Conservation (phyloP, 2,888 invertebrate genomes). For the Carpatolechia fugitivella region DNA sequence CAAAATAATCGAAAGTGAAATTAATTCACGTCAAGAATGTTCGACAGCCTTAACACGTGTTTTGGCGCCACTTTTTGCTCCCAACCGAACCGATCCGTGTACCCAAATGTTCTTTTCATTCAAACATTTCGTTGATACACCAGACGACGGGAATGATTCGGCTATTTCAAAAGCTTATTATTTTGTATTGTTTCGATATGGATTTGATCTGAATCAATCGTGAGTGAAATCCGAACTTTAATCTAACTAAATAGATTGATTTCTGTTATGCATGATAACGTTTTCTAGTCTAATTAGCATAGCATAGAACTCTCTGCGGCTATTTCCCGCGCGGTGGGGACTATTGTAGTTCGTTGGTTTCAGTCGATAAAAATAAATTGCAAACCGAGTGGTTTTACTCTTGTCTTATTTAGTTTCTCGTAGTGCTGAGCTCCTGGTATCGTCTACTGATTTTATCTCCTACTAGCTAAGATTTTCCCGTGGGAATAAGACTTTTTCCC, state of each 20-base stretch:
- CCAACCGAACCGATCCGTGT: constrained; percentile 28
- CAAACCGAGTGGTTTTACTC: not conserved
- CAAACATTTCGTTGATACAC: constrained; percentile 26
- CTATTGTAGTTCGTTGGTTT: not conserved
- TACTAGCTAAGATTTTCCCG: no score
- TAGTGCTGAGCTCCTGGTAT: not conserved
- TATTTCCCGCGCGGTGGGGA: constrained; percentile 1
- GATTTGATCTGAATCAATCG: constrained; percentile 24
- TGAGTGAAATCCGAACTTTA: constrained; percentile 28
- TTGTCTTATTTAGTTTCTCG: constrained; percentile 1
- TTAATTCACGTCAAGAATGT: constrained; percentile 60
- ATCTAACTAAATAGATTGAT: constrained; percentile 28
- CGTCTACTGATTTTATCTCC: constrained; percentile 5
- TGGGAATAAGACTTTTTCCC: no score
- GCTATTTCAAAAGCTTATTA: constrained; percentile 21
- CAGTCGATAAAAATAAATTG: not conserved
- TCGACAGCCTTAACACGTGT: constrained; percentile 56
- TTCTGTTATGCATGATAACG: constrained; percentile 24
- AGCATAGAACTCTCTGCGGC: not conserved
- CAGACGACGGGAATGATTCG: constrained; percentile 22
- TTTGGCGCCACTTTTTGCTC: constrained; percentile 31
- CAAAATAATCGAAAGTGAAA: constrained; percentile 71
- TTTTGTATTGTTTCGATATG: constrained; percentile 18
- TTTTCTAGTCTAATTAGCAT: constrained; percentile 11
- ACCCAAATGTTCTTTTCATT: constrained; percentile 23